Evolutionary conservation across 2,113 vertebrate species (phyloP).

Genomic region (Psettodes erumei): DNA sequence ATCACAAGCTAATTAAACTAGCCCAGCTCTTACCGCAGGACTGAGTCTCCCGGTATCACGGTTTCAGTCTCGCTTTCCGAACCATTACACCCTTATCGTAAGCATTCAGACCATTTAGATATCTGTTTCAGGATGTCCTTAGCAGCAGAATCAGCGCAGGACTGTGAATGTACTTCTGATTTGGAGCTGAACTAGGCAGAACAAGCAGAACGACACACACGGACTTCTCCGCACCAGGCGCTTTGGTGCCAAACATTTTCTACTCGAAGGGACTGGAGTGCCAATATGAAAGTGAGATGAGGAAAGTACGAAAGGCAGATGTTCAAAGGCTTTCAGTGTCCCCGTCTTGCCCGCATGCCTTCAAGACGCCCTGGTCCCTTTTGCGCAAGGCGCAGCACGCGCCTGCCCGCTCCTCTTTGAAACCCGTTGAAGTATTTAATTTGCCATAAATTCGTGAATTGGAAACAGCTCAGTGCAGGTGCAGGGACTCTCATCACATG

Average conservation of each 20-base stretch:
- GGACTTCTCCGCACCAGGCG: neutral
- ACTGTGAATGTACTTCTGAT: neutral
- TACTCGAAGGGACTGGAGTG: neutral
- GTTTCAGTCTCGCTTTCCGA: no score
- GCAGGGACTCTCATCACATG: conserved; percentile 64
- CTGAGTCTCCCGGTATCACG: no score
- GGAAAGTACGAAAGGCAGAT: neutral
- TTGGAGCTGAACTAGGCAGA: neutral
- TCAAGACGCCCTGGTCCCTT: neutral
- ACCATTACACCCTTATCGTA: no score
- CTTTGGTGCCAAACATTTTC: conserved; percentile 15
- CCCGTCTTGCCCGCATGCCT: neutral
- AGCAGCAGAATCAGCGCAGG: neutral
- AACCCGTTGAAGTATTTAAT: conserved; percentile 32
- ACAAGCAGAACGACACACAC: neutral
- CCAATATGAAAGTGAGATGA: conserved; percentile 16
- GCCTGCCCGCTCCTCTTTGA: neutral
- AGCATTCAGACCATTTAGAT: neutral
- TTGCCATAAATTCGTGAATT: conserved; percentile 46
- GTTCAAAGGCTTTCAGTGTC: neutral
- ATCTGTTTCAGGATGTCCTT: neutral
- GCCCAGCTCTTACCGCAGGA: no score
- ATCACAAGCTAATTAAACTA: no score
- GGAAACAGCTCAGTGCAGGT: conserved; percentile 37
- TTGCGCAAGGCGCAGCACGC: neutral